These are phyloP conservation scores for Poeciliopsis presidionis DNA, from an alignment of 2,797 vertebrate genomes.

Conservation along the genomic window DNA sequence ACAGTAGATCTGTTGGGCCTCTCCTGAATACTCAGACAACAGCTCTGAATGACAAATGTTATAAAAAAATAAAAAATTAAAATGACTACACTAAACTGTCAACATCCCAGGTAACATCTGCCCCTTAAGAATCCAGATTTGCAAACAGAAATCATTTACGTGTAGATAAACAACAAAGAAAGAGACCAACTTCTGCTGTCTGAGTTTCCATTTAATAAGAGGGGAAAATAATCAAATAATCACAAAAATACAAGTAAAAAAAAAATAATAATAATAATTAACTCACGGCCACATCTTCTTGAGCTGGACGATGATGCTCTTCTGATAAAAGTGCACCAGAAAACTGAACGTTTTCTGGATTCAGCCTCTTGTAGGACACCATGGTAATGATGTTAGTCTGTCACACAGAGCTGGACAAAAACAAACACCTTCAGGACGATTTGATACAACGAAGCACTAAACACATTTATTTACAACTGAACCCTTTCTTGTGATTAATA, in stretches of 20 bases:
- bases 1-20: too few species aligned
- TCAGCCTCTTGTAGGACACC: constrained; percentile 74
- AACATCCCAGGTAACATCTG: background rate
- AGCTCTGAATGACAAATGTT: too few species aligned
- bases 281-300: constrained; percentile 60
- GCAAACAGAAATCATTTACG: background rate
- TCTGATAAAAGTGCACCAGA: constrained; percentile 48
- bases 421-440: background rate
- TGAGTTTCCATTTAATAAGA: background rate
- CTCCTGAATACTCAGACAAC: too few species aligned
- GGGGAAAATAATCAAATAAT: background rate
- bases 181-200: background rate
- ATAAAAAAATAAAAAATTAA: too few species aligned
- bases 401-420: constrained; percentile 10
- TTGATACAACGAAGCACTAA: background rate
- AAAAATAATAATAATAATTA: background rate
- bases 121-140: background rate
- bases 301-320: constrained; percentile 38
- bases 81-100: background rate
- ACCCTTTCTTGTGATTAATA: background rate
- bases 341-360: constrained; percentile 74
- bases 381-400: constrained; percentile 40
- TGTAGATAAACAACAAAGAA: background rate
- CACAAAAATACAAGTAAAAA: background rate
- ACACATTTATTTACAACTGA: background rate